These are phyloP conservation scores for Muscicapa striata DNA, from an alignment of 2,797 vertebrate genomes.

Conservation along the genomic window DNA sequence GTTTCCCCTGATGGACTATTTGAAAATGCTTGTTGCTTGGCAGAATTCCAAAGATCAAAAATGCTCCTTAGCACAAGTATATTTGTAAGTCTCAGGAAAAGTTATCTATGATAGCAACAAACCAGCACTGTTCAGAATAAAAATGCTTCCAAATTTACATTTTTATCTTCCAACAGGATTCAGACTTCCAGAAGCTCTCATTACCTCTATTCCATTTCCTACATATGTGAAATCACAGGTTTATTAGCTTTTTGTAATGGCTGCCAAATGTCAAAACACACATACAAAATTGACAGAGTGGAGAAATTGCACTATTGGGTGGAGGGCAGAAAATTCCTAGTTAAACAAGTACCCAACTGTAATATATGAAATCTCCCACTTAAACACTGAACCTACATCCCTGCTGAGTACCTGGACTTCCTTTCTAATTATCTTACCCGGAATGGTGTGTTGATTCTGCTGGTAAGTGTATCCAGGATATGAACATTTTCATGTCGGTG, in stretches of 20 bases:
- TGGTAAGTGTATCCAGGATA: conserved; percentile 94
- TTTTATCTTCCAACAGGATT: background rate
- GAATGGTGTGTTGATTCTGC: conserved; percentile 96
- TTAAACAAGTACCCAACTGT: background rate
- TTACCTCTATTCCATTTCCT: background rate
- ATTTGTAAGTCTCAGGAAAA: background rate
- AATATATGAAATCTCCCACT: background rate
- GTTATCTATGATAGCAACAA: background rate
- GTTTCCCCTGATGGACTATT: background rate
- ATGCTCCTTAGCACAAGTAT: background rate
- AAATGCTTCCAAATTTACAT: background rate
- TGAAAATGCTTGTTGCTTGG: background rate
- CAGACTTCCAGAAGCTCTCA: background rate
- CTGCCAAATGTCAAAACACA: background rate
- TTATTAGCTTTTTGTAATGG: background rate
- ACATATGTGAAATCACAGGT: background rate
- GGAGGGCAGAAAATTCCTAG: background rate
- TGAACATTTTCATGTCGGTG: conserved; percentile 92
- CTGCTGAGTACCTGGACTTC: background rate
- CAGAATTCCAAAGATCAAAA: background rate
- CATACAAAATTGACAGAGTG: background rate
- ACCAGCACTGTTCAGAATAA: background rate
- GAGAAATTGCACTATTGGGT: background rate
- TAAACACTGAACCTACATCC: background rate
- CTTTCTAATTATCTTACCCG: conserved; percentile 79